Percentiles rank a stretch among this genome's conserved stretches.
These are phyloP conservation scores for Ceratina japonica DNA, from an alignment of 1,140 invertebrate species.

Conservation along the genomic window DNA sequence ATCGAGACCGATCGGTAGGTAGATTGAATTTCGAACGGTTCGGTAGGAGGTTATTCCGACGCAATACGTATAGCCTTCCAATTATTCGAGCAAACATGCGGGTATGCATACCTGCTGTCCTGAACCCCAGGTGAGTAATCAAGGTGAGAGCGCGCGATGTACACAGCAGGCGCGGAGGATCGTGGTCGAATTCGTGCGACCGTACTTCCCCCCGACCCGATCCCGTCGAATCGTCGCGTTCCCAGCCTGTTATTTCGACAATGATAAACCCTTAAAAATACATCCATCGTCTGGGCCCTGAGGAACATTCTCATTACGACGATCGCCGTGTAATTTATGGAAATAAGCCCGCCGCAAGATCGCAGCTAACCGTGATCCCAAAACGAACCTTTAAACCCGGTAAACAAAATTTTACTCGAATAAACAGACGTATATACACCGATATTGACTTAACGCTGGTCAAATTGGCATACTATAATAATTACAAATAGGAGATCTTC, in stretches of 20 bases:
- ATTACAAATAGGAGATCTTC: too few relatives aligned
- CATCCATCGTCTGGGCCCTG: too few relatives aligned
- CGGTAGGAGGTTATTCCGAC: conserved; percentile 41
- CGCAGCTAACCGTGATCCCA: too few relatives aligned
- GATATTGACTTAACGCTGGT: too few relatives aligned
- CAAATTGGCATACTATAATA: too few relatives aligned
- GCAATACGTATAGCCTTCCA: conserved; percentile 50
- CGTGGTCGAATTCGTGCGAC: conserved; percentile 48
- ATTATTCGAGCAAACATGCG: conserved; percentile 66
- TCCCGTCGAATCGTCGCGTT: conserved; percentile 13
- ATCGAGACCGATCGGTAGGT: conserved; percentile 52
- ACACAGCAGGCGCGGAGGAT: conserved; percentile 31
- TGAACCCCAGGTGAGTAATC: conserved; percentile 65
- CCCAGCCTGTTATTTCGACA: conserved; percentile 30
- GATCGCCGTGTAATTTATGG: neutral
- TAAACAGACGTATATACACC: too few relatives aligned
- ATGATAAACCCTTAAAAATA: conserved; percentile 35
- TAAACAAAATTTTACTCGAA: too few relatives aligned
- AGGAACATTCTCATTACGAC: neutral
- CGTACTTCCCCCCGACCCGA: neutral
- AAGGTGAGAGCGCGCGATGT: conserved; percentile 59
- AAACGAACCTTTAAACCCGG: too few relatives aligned
- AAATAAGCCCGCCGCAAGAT: neutral
- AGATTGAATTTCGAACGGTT: conserved; percentile 61
- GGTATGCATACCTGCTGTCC: conserved; percentile 61